Evolutionary conservation across 2,888 invertebrate genomes (phyloP).

Genomic region (Dasysyrphus tricinctus): DNA sequence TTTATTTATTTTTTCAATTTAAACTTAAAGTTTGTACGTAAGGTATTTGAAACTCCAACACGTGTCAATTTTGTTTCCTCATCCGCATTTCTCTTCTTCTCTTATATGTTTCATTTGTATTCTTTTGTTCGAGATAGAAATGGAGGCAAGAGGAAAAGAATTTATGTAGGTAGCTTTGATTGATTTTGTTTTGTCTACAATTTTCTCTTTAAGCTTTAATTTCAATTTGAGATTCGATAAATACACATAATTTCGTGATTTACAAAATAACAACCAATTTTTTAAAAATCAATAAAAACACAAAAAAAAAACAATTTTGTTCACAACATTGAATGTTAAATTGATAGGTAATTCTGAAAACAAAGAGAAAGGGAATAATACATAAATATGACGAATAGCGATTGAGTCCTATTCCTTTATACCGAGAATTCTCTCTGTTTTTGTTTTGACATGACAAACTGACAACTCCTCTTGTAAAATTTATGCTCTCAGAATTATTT

Average conservation of each 20-base stretch:
- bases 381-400: too few species aligned
- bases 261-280: not conserved
- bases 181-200: constrained; percentile 37
- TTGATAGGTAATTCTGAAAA: too few species aligned
- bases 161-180: constrained; percentile 28
- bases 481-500: too few species aligned
- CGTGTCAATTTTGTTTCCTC: constrained; percentile 65
- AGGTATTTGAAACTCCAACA: constrained; percentile 52
- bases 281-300: not conserved
- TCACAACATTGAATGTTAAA: too few species aligned
- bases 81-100: constrained; percentile 5
- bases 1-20: not conserved
- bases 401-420: too few species aligned
- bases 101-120: not conserved
- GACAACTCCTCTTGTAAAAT: too few species aligned
- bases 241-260: not conserved
- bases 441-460: too few species aligned
- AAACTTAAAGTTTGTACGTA: too few species aligned
- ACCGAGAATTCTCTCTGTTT: too few species aligned
- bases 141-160: not conserved
- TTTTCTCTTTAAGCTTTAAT: not conserved
- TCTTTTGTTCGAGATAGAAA: not conserved
- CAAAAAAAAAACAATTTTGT: not conserved
- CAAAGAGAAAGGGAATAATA: too few species aligned
- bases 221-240: constrained; percentile 3